phyloP scores from a whole-genome alignment of 2,113 vertebrate genomes.

The Myiagra hebetior region DNA sequence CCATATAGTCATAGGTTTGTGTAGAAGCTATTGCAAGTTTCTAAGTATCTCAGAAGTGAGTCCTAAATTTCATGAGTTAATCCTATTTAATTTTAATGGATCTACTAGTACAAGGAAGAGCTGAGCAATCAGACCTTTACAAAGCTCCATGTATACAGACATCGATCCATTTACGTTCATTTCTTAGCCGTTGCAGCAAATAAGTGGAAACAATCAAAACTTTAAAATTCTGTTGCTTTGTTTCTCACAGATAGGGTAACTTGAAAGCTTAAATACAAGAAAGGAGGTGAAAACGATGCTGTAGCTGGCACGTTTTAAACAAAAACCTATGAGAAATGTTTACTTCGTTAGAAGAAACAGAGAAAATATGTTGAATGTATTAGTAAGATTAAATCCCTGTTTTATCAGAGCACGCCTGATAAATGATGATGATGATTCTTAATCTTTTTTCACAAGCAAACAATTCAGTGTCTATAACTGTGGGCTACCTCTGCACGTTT shows the following conservation, averaged over 20 bases:
- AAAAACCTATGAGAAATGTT: neutral
- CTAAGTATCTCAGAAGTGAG: neutral
- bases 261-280: neutral
- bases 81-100: neutral
- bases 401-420: neutral
- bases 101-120: neutral
- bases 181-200: neutral
- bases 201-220: neutral
- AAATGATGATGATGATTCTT: neutral
- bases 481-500: neutral
- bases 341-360: neutral
- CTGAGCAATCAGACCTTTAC: conserved; percentile 19
- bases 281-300: neutral
- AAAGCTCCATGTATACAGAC: neutral
- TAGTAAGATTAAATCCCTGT: neutral
- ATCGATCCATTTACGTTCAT: neutral
- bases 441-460: neutral
- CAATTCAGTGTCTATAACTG: neutral
- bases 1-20: neutral
- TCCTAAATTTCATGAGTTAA: neutral
- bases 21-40: neutral
- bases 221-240: neutral
- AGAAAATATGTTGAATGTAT: neutral
- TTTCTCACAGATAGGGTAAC: neutral
- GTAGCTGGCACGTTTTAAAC: neutral